phyloP scores from a whole-genome alignment of 1,140 invertebrate species.

The Lethocerus indicus region DNA sequence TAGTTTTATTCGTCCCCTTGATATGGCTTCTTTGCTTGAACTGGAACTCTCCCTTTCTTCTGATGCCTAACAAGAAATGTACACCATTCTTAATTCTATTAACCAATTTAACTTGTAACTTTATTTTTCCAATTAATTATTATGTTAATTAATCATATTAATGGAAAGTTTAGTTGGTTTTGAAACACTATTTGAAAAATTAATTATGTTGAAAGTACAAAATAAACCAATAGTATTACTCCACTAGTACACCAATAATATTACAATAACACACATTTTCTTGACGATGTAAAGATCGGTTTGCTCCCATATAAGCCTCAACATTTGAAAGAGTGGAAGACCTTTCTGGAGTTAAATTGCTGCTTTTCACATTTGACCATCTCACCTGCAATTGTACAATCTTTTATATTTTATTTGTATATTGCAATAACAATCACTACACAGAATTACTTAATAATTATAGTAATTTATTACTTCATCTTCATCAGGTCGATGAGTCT shows the following conservation, averaged over 20 bases:
- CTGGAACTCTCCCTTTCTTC: conserved; percentile 5
- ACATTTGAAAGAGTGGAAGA: conserved; percentile 5
- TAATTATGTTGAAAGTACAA: not conserved
- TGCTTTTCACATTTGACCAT: conserved; percentile 14
- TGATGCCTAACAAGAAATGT: conserved; percentile 3
- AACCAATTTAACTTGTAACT: too few species aligned
- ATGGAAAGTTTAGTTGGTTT: not conserved
- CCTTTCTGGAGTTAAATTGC: conserved; percentile 14
- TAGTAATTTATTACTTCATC: conserved; percentile 8
- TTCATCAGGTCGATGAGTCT: conserved; percentile 6
- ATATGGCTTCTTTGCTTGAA: conserved; percentile 14
- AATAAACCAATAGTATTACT: not conserved
- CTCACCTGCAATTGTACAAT: conserved; percentile 7
- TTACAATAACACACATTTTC: conserved; percentile 2
- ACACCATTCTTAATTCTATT: too few species aligned
- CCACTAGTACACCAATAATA: not conserved
- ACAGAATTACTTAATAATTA: not conserved
- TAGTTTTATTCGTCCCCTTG: conserved; percentile 22
- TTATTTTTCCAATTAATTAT: not conserved
- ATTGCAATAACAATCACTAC: not conserved
- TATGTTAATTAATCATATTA: not conserved
- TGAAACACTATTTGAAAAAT: not conserved
- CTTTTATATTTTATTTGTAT: not conserved
- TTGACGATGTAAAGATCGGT: not conserved
- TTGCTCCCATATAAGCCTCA: conserved; percentile 1